Percentiles rank a stretch among this genome's conserved stretches.
These are phyloP conservation scores for Palythoa caribaeorum DNA, from an alignment of 92 coral and sea anemone species.

Conservation along the genomic window DNA sequence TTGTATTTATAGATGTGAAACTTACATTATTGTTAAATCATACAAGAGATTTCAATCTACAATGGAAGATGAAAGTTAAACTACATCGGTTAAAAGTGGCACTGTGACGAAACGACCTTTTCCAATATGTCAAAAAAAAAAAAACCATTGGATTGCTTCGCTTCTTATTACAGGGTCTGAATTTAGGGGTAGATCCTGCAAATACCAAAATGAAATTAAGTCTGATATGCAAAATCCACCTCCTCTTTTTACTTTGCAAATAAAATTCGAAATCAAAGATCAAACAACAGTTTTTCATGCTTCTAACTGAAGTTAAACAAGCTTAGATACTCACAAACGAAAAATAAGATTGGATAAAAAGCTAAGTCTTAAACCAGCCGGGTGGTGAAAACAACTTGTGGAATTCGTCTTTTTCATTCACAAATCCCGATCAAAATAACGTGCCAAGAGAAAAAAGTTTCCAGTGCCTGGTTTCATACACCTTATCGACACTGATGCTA, in stretches of 20 bases:
- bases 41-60: neutral
- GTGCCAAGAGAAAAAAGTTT: neutral
- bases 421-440: neutral
- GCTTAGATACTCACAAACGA: neutral
- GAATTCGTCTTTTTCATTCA: neutral
- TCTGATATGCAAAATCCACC: neutral
- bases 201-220: neutral
- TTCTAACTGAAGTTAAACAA: neutral
- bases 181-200: neutral
- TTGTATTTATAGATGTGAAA: constrained; percentile 39
- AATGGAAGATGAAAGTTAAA: neutral
- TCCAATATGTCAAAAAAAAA: neutral
- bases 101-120: neutral
- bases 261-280: neutral
- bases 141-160: neutral
- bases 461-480: neutral
- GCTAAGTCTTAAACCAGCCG: neutral
- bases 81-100: neutral
- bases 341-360: neutral
- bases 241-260: neutral
- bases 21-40: constrained; percentile 5
- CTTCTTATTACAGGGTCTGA: neutral
- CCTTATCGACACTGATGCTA: neutral
- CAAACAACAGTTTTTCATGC: neutral
- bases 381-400: neutral